These are phyloP conservation scores for Anas acuta DNA, from an alignment of 2,797 vertebrate species.

Conservation along the genomic window DNA sequence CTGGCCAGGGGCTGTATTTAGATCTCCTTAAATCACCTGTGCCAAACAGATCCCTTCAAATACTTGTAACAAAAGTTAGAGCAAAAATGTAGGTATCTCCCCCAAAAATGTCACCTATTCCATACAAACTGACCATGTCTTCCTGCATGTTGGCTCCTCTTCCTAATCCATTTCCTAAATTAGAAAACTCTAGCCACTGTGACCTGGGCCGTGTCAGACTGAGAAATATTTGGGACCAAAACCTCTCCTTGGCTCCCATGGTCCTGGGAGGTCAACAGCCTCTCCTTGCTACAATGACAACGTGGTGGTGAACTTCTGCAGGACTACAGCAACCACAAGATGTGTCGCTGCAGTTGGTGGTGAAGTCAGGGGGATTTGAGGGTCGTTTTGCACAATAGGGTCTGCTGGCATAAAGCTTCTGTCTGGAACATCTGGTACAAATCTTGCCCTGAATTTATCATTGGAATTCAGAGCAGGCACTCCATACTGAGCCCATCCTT, in stretches of 20 bases:
- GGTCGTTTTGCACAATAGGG: not conserved
- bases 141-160: not conserved
- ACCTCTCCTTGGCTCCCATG: not conserved
- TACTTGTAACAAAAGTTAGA: not conserved
- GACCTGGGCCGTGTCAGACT: not conserved
- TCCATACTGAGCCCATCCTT: not conserved
- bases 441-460: not conserved
- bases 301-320: not conserved
- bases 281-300: not conserved
- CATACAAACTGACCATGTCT: not conserved
- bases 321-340: not conserved
- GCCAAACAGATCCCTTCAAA: not conserved
- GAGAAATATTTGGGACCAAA: not conserved
- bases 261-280: not conserved
- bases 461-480: not conserved
- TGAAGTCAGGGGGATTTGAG: not conserved
- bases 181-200: not conserved
- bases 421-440: not conserved
- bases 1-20: constrained; percentile 45
- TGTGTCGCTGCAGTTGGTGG: not conserved
- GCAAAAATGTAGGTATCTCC: not conserved
- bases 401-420: not conserved
- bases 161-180: not conserved
- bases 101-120: not conserved
- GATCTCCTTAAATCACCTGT: constrained; percentile 33